phyloP scores from a whole-genome alignment of 2,113 vertebrate species.

The Nestor notabilis region DNA sequence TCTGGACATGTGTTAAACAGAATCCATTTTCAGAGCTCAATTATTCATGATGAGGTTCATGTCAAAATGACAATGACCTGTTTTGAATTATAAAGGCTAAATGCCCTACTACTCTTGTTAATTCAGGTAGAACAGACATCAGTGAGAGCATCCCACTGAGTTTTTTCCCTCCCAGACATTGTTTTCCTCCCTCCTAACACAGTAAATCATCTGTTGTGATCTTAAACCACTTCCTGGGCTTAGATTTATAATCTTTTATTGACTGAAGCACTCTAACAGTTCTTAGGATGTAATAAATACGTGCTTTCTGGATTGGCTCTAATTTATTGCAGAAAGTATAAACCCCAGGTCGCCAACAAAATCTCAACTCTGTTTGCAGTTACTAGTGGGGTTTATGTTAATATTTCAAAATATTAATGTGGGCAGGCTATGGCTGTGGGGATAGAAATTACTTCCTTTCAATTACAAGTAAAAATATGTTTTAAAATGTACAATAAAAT shows the following conservation, averaged over 20 bases:
- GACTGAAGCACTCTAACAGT: background rate
- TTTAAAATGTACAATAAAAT: background rate
- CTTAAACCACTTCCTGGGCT: background rate
- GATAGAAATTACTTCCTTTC: background rate
- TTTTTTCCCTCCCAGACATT: background rate
- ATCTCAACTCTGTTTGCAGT: background rate
- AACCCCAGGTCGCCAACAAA: background rate
- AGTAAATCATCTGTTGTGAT: background rate
- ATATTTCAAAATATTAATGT: background rate
- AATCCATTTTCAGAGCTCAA: slow-evolving; percentile 47
- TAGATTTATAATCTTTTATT: background rate
- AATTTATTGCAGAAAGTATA: background rate
- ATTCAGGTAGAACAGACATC: background rate
- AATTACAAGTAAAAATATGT: background rate
- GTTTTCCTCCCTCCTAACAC: background rate
- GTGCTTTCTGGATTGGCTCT: background rate
- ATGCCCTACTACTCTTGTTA: background rate
- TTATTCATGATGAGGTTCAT: slow-evolving; percentile 40
- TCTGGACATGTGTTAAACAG: background rate
- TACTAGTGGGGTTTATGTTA: background rate
- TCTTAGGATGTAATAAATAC: background rate
- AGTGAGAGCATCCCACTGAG: background rate
- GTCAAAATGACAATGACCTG: slow-evolving; percentile 14
- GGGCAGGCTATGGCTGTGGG: background rate
- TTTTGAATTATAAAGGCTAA: slow-evolving; percentile 41